Conservation (phyloP, 1,140 invertebrate genomes). For the Heliconius hermathena region DNA sequence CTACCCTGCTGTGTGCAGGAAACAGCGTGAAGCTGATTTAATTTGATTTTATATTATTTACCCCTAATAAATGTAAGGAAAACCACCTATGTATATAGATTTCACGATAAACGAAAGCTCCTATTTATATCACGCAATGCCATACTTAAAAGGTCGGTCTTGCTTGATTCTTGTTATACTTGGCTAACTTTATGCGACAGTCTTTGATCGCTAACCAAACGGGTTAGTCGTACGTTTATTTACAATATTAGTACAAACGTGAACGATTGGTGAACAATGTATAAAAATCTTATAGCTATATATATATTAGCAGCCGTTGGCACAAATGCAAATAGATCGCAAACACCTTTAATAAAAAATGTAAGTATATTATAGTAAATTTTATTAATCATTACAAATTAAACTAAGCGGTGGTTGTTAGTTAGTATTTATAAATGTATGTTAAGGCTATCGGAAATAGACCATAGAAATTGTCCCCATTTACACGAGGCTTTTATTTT, state of each 20-base stretch:
- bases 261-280: neutral
- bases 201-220: neutral
- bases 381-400: neutral
- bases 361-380: slow-evolving; percentile 54
- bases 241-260: neutral
- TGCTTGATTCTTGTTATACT: neutral
- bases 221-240: neutral
- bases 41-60: too few species aligned
- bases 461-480: neutral
- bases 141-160: neutral
- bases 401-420: neutral
- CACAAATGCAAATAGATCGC: slow-evolving; percentile 35
- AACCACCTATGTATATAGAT: neutral
- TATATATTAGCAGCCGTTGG: neutral
- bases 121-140: neutral
- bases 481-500: neutral
- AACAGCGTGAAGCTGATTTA: too few species aligned
- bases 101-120: neutral
- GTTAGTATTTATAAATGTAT: neutral
- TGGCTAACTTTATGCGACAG: slow-evolving; percentile 1
- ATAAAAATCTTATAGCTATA: neutral
- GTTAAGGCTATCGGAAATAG: slow-evolving; percentile 6
- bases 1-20: too few species aligned
- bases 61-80: neutral
- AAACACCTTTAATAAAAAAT: slow-evolving; percentile 66